Evolutionary conservation across 2,888 invertebrate species (phyloP), one percentile per base, ranked within the genome.

Genomic region (Chrysolina haemoptera): DNA sequence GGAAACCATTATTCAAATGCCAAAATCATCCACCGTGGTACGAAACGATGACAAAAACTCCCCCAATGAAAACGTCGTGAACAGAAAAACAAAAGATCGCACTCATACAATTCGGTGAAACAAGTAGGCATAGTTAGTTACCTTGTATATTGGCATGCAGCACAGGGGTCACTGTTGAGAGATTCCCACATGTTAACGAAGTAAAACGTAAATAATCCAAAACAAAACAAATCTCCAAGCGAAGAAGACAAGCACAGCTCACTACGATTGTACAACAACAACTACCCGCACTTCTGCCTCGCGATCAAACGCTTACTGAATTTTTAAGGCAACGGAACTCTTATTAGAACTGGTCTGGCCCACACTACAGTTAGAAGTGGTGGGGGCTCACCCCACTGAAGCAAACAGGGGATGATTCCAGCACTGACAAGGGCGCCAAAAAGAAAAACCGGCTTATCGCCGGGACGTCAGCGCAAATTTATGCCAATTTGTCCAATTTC

Each of bases 131-230:
- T 22, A 40, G 59, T 71, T 76, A 80, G 76, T 83, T 88, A 89
- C 88, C 88, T 89, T 81, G 88, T 86, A 83, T 87, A 89, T 76
- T 88, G 86, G 79, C 87, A 89, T 79, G 87, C 85, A 76, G 88
- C 88, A 82, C 88, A 88, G 59, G 77, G 68, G 69, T 87, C 84
- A 71, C 87, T 86, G 55, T 80, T 82, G 67, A 86, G 81, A 71
- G 85, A 78, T 83, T 88, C 87, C 87, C 87, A 88, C 82, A 88
- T 84, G 72, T 76, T 76, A 69, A 75, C 53, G 70, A 59, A 63
- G 62, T 63, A 74, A 73, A 70, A 48, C 59, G 64, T 76, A 69
- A 65, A 70, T 77, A 73, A 62, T 74, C 68, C 62, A 71, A 73
- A 76, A 67, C 62, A 73, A 76, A 72, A 73, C 71, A 69, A 74